Evolutionary conservation across 2,797 vertebrate genomes (phyloP), one percentile per base, ranked within the genome.

Genomic region (Mastacembelus armatus): DNA sequence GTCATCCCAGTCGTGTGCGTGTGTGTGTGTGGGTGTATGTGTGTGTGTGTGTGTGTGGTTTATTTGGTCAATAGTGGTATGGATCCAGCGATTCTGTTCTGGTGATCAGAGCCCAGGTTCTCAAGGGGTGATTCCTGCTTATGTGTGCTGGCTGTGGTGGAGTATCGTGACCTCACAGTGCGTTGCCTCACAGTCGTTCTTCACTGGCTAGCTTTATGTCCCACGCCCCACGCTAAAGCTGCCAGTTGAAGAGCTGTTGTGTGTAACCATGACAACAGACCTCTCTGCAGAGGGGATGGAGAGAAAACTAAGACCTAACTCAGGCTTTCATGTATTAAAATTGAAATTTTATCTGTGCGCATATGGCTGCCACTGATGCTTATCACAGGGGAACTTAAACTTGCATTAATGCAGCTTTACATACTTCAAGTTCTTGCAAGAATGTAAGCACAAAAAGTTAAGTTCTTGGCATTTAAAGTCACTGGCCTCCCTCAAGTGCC

Each of bases 171-270:
- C 66, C 70, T 63, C 74, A 33, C 78, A 81, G 61, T 71, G 90
- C 92, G 94, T 94, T 94, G 85, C 93, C 90, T 94, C 94, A 95
- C 94, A 94, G 90, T 94, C 94, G 94, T 94, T 95, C 94, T 95
- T 95, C 94, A 94, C 93, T 95, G 94, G 94, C 94, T 94, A 95
- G 94, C 94, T 95, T 95, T 95, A 95, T 90, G 92, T 92, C 86
- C 87, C 73, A 75, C 76, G 44, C 66, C 88, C 74, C 65, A 69
- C 48, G 65, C 88, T 95, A 94, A 95, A 95, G 94, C 94, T 95
- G 94, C 94, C 94, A 95, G 94, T 95, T 94, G 94, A 95, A 95
- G 94, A 95, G 92, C 94, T 95, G 93, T 95, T 94, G 94, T 95
- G 94, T 93, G 94, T 92, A 92, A 94, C 94, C 91, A 93, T 92